These are phyloP conservation scores for Halcyon smyrnensis DNA, from an alignment of 2,797 vertebrate genomes.

Conservation along the genomic window DNA sequence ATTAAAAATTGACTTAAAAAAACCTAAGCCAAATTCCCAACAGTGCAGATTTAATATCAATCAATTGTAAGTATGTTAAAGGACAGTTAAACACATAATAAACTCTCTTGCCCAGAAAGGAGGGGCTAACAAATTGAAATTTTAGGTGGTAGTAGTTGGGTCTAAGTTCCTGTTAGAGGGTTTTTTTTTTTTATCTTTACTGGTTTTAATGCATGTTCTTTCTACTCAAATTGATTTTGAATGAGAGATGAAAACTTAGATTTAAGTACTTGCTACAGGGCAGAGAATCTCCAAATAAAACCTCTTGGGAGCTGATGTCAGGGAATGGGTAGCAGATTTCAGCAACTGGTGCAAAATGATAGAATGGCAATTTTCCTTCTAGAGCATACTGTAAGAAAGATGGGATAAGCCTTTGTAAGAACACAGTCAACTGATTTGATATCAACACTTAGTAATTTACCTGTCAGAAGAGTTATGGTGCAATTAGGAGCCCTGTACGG, in stretches of 20 bases:
- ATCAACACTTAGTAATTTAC: constrained; percentile 29
- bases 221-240: neutral
- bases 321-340: neutral
- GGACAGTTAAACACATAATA: neutral
- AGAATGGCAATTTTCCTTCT: neutral
- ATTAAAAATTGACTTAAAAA: neutral
- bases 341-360: neutral
- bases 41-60: neutral
- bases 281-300: neutral
- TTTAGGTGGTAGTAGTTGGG: neutral
- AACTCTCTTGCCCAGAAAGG: neutral
- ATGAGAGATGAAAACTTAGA: neutral
- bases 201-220: neutral
- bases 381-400: neutral
- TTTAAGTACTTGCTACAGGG: neutral
- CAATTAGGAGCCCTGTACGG: neutral
- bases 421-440: neutral
- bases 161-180: neutral
- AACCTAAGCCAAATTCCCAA: neutral
- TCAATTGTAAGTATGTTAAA: neutral
- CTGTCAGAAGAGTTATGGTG: neutral
- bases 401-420: neutral
- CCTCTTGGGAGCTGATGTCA: neutral
- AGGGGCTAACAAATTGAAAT: neutral
- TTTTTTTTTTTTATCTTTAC: neutral